A percentile compares a stretch with the other conserved stretches of the same genome.
phyloP scores from a whole-genome alignment of 1,140 invertebrate species.

The Drosophila paulistorum region DNA sequence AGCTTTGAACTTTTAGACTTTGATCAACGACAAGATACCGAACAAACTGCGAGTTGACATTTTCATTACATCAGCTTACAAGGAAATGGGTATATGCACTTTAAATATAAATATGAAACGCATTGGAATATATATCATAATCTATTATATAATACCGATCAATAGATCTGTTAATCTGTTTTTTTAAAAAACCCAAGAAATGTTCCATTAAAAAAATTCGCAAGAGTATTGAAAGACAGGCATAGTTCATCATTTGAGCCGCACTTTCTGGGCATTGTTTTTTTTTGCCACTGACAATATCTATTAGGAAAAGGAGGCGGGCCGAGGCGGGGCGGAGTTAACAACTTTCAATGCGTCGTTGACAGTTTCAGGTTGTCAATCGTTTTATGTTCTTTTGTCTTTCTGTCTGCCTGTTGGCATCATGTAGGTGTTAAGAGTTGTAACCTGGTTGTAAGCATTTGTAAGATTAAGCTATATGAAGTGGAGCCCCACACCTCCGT shows the following conservation, averaged over 20 bases:
- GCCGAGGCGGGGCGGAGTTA: conserved; percentile 44
- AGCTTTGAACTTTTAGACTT: conserved; percentile 50
- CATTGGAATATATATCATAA: neutral
- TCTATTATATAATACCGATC: neutral
- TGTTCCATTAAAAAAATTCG: neutral
- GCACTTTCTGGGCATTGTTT: neutral
- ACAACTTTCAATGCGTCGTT: conserved; percentile 72
- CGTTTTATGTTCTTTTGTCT: conserved; percentile 49
- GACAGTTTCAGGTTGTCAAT: conserved; percentile 74
- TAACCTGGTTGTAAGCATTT: conserved; percentile 41
- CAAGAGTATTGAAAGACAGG: neutral
- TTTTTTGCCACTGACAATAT: conserved; percentile 61
- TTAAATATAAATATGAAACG: conserved; percentile 9
- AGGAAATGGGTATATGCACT: conserved; percentile 31
- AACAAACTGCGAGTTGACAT: conserved; percentile 59
- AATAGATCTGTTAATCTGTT: neutral
- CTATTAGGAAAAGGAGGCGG: conserved; percentile 13
- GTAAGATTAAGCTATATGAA: conserved; percentile 67
- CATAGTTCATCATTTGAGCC: neutral
- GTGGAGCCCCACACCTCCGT: conserved; percentile 32
- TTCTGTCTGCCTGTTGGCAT: neutral
- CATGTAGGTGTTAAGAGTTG: conserved; percentile 60
- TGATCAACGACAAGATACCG: conserved; percentile 41
- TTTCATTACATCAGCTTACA: conserved; percentile 64
- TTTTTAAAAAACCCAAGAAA: too few relatives aligned